A percentile compares a stretch with the other conserved stretches of the same genome.
These are phyloP conservation scores for Serinus canaria DNA, from an alignment of 2,113 vertebrate genomes.

Conservation along the genomic window DNA sequence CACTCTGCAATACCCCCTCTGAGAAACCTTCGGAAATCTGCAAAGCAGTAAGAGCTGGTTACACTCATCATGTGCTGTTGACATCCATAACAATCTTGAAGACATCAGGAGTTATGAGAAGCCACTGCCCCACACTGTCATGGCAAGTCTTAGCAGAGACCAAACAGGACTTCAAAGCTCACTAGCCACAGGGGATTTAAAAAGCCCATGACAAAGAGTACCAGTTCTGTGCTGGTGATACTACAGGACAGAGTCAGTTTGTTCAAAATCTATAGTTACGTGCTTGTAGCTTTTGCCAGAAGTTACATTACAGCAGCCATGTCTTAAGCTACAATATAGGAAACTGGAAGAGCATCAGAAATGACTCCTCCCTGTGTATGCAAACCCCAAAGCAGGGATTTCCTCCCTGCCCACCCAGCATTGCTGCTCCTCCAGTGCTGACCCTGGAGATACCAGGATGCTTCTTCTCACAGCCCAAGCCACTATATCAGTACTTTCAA, in stretches of 20 bases:
- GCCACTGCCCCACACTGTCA: background rate
- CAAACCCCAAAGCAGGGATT: background rate
- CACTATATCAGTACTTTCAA: background rate
- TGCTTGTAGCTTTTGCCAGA: background rate
- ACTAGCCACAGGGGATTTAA: background rate
- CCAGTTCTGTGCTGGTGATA: background rate
- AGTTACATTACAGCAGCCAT: background rate
- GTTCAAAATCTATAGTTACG: background rate
- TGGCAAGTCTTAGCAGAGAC: background rate
- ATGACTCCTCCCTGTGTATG: background rate
- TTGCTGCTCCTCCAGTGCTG: background rate
- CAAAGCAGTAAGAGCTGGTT: background rate
- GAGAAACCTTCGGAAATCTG: conserved; percentile 78
- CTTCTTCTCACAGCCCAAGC: background rate
- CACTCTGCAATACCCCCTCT: conserved; percentile 72
- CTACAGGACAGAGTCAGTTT: background rate
- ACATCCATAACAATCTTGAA: background rate
- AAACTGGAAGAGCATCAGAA: background rate
- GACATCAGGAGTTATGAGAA: background rate
- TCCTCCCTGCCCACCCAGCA: background rate
- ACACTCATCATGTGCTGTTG: accelerated
- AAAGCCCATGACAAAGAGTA: background rate
- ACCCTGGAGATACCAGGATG: background rate
- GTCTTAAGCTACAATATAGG: background rate
- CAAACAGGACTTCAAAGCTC: background rate